These are phyloP conservation scores for Samia ricini DNA, from an alignment of 1,140 invertebrate species.

Conservation along the genomic window DNA sequence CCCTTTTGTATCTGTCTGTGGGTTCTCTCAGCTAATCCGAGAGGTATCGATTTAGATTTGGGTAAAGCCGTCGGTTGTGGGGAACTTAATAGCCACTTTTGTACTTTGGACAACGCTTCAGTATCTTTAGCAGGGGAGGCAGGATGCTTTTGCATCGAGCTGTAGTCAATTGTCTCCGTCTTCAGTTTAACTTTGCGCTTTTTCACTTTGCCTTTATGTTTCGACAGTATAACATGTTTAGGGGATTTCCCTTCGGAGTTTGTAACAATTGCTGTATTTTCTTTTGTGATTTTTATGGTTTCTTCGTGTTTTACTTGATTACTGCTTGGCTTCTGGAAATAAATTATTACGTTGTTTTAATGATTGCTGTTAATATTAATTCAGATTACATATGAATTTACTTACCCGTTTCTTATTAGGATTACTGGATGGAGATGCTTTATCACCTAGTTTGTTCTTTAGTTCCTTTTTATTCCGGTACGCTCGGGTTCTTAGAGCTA, in stretches of 20 bases:
- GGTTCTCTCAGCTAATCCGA: slow-evolving; percentile 78
- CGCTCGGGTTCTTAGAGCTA: slow-evolving; percentile 78
- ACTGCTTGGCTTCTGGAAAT: slow-evolving; percentile 56
- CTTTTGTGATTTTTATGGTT: slow-evolving; percentile 53
- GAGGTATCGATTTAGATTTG: slow-evolving; percentile 86
- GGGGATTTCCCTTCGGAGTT: slow-evolving; percentile 70
- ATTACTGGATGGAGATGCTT: slow-evolving; percentile 66
- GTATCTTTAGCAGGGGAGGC: slow-evolving; percentile 71
- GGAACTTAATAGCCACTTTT: slow-evolving; percentile 89
- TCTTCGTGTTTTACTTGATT: slow-evolving; percentile 53
- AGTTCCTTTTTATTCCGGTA: slow-evolving; percentile 77
- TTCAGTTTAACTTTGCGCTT: slow-evolving; percentile 69
- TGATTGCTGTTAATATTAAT: neutral
- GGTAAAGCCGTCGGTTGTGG: slow-evolving; percentile 77
- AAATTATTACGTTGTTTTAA: slow-evolving; percentile 9
- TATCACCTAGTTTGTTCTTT: slow-evolving; percentile 62
- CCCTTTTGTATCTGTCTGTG: slow-evolving; percentile 56
- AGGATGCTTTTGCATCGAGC: slow-evolving; percentile 80
- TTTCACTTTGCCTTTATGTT: slow-evolving; percentile 71
- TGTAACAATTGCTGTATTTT: slow-evolving; percentile 57
- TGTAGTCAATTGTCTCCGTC: slow-evolving; percentile 90
- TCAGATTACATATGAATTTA: slow-evolving; percentile 13
- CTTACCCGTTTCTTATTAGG: slow-evolving; percentile 74
- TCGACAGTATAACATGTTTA: slow-evolving; percentile 68
- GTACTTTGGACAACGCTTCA: slow-evolving; percentile 89